Percentiles rank a stretch among this genome's conserved stretches.
These are phyloP conservation scores for Zenarchopterus dispar DNA, from an alignment of 2,797 vertebrate genomes.

Conservation along the genomic window DNA sequence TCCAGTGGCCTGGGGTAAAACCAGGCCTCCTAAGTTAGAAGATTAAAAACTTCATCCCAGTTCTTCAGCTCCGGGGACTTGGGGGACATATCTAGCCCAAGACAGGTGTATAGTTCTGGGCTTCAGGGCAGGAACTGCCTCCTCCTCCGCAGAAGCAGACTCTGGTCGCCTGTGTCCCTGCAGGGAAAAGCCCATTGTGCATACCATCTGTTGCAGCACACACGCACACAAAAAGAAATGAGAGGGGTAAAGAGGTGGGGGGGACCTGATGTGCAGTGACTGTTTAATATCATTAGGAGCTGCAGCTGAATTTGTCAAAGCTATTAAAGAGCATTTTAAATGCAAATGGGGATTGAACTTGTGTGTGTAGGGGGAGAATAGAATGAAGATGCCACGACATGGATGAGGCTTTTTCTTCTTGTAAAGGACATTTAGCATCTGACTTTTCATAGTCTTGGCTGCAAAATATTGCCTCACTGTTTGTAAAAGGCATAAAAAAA, in stretches of 20 bases:
- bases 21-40: constrained; percentile 59
- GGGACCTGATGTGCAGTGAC: constrained; percentile 52
- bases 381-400: not conserved
- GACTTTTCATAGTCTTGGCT: no score
- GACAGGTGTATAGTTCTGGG: constrained; percentile 67
- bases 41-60: constrained; percentile 66
- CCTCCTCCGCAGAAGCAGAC: constrained; percentile 36
- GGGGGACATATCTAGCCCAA: constrained; percentile 50
- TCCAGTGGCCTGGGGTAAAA: constrained; percentile 66
- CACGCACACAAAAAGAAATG: constrained; percentile 47
- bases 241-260: constrained; percentile 22
- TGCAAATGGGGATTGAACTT: constrained; percentile 61
- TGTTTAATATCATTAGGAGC: constrained; percentile 73
- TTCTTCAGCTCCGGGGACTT: constrained; percentile 56
- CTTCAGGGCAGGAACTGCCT: constrained; percentile 50
- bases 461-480: no score
- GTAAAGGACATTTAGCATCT: no score
- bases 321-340: constrained; percentile 67
- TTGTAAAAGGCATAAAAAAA: not conserved
- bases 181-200: constrained; percentile 66
- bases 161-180: constrained; percentile 45
- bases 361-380: constrained; percentile 32
- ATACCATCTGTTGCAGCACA: constrained; percentile 77
- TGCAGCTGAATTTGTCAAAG: constrained; percentile 68
- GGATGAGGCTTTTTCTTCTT: no score